Conservation (phyloP, 92 coral and sea anemone genomes). For the Parazoanthus darwini region DNA sequence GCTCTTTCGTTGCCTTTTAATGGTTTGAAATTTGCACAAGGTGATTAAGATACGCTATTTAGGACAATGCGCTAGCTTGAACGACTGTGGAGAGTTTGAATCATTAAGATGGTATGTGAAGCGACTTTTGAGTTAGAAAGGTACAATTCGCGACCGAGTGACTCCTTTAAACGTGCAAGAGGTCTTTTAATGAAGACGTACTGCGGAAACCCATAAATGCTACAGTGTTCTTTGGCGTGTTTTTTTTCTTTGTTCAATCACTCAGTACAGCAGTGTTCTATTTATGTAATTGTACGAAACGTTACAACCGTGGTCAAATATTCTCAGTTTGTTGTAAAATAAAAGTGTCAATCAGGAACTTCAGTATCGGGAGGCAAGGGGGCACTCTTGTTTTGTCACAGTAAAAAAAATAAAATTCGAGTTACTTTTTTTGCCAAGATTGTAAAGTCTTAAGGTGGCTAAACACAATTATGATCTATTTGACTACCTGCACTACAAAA, state of each 20-base stretch:
- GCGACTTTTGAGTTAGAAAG: too few relatives aligned
- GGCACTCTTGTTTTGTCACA: neutral
- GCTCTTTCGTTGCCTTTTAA: neutral
- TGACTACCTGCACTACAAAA: too few relatives aligned
- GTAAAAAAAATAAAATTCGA: neutral
- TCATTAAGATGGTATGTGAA: too few relatives aligned
- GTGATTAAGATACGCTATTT: neutral
- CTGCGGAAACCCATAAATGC: neutral
- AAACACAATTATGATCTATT: too few relatives aligned
- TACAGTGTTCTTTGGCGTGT: too few relatives aligned
- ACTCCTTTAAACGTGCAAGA: neutral
- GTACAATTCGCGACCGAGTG: too few relatives aligned
- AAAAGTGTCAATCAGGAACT: neutral
- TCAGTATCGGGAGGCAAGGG: neutral
- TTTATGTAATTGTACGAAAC: neutral
- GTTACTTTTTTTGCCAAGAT: neutral
- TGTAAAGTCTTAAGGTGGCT: too few relatives aligned
- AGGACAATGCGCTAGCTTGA: neutral
- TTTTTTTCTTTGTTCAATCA: neutral
- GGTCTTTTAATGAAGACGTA: neutral
- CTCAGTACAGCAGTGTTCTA: neutral
- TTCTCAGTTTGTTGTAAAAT: neutral
- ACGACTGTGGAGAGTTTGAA: neutral
- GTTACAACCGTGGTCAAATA: neutral
- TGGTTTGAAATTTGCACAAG: neutral